Conservation (phyloP, 2,888 invertebrate genomes). For the Lycia hirtaria region DNA sequence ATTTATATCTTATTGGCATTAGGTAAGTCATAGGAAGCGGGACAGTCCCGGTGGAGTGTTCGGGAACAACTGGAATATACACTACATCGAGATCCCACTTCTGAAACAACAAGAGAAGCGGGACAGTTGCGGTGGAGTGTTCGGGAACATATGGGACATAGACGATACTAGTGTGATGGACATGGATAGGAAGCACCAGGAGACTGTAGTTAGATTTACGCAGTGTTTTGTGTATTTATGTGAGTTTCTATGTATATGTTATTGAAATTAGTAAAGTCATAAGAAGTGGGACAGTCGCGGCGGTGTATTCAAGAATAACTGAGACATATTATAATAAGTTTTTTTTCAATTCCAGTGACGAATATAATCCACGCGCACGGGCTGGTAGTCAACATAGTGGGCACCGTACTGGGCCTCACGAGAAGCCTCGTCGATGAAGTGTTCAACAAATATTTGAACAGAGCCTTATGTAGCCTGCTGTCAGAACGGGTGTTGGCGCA, state of each 20-base stretch:
- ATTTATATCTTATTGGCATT: neutral
- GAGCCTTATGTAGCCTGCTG: slow-evolving; percentile 66
- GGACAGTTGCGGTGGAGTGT: slow-evolving; percentile 57
- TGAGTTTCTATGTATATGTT: slow-evolving; percentile 53
- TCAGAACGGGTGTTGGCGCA: slow-evolving; percentile 84
- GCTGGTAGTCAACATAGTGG: slow-evolving; percentile 72
- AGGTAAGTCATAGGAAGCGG: slow-evolving; percentile 43
- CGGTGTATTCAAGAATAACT: too few relatives aligned
- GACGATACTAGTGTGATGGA: slow-evolving; percentile 34
- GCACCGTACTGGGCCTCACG: slow-evolving; percentile 75
- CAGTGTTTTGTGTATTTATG: slow-evolving; percentile 78
- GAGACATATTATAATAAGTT: too few relatives aligned
- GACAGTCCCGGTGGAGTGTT: slow-evolving; percentile 61
- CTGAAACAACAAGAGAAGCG: slow-evolving; percentile 46
- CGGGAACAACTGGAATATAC: slow-evolving; percentile 68
- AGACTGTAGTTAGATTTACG: slow-evolving; percentile 62
- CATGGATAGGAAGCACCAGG: slow-evolving; percentile 48
- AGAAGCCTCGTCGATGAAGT: slow-evolving; percentile 74
- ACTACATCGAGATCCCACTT: slow-evolving; percentile 37
- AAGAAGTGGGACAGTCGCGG: too few relatives aligned
- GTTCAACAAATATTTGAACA: slow-evolving; percentile 67
- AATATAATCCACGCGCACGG: slow-evolving; percentile 81
- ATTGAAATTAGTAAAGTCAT: too few relatives aligned
- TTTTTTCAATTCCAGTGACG: slow-evolving; percentile 74
- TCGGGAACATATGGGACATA: slow-evolving; percentile 71